Evolutionary conservation across 1,140 invertebrate genomes (phyloP), one percentile per base, ranked within the genome.

Genomic region (Drosophila saltans): DNA sequence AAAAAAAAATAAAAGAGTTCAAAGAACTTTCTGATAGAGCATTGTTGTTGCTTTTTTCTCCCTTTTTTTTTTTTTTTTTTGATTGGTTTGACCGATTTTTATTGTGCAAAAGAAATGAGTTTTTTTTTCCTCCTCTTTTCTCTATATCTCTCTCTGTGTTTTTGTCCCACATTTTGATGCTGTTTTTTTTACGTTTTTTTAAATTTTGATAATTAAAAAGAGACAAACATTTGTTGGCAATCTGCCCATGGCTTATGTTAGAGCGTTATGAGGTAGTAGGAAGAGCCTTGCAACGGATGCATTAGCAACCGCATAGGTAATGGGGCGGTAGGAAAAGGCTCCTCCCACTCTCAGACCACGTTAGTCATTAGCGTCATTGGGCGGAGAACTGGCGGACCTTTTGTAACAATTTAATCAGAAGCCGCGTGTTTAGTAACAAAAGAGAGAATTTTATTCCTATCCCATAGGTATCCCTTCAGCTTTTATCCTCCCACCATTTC

Each of bases 81-180:
- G 83, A 86, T 86, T 86, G 82, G 83, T 86, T 82, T 86, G 82
- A 86, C 82, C 82, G 83, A 86, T 86, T 88, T 88, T 83, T 75
- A 88, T 88, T 88, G 82, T 86, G 83, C 65, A 80, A 88, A 85
- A 85, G 82, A 86, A 86, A 86, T 86, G 72, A 73, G 82, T 88
- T 88, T 80, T 83, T 83, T 79, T 48, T 48, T 39, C 1, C 10
- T 40, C 9, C 45, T 48, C 45, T 48, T 24, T 24, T 52, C 21
- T 24, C 21, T 52, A 16, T 16, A 16, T 16, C 16, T 16, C 16
- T 16, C 16, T 16, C 16, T 16, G 16, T 16, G 24, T 26, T 52
- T 52, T 52, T 52, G 45, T 52, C 45, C 45, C 9, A 72, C 58
- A 62, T 73, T 62, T 66, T 75, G 70, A 58, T 67, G 66, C 24